These are phyloP conservation scores for Sorex araneus DNA, from an alignment of 2,113 vertebrate genomes.

Conservation along the genomic window DNA sequence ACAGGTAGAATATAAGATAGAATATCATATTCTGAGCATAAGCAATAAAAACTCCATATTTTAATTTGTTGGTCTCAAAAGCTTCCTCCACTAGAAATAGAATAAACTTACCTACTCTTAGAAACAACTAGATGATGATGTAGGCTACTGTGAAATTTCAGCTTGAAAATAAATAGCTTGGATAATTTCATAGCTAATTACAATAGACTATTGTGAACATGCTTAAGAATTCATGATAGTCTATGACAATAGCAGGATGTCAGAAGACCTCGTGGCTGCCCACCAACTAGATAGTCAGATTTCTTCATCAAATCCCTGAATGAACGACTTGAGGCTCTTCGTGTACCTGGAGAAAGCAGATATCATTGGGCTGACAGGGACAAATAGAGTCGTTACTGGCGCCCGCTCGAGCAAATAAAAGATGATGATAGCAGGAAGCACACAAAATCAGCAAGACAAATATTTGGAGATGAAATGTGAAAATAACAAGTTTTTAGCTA, in stretches of 20 bases:
- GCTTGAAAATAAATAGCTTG: background rate
- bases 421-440: background rate
- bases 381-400: no score
- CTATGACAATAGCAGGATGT: background rate
- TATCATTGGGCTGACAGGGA: no score
- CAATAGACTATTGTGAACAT: background rate
- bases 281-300: no score
- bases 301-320: no score
- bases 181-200: background rate
- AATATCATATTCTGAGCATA: background rate
- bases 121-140: background rate
- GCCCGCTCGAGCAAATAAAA: no score
- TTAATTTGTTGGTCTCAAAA: background rate
- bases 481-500: background rate
- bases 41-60: background rate
- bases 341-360: no score
- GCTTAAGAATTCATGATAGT: background rate
- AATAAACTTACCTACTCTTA: background rate
- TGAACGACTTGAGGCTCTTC: no score
- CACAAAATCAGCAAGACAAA: background rate
- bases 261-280: no score
- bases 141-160: background rate
- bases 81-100: background rate
- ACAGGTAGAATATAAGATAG: background rate
- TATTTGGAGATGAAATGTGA: background rate